A percentile compares a stretch with the other conserved stretches of the same genome.
phyloP scores from a whole-genome alignment of 2,113 vertebrate genomes.

The Lynx canadensis region DNA sequence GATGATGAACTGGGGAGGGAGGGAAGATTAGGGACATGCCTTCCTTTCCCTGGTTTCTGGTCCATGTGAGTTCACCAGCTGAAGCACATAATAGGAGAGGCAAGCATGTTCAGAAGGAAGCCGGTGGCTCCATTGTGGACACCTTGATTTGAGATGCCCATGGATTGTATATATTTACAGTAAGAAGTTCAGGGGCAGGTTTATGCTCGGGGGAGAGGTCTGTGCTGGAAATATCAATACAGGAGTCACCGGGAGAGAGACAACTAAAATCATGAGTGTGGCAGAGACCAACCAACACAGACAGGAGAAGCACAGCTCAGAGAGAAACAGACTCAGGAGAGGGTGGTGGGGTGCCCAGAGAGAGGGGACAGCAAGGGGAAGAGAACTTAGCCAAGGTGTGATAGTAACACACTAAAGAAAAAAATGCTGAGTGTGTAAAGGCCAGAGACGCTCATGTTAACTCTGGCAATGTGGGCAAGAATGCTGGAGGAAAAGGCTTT shows the following conservation, averaged over 20 bases:
- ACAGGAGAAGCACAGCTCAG: too few species aligned
- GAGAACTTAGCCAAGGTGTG: not conserved
- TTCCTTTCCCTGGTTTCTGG: not conserved
- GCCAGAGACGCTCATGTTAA: not conserved
- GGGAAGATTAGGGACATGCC: not conserved
- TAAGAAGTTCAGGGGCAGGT: not conserved
- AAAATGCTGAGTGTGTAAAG: not conserved
- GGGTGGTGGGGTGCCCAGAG: not conserved
- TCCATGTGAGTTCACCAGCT: not conserved
- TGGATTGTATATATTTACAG: not conserved
- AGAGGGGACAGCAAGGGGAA: not conserved
- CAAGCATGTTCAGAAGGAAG: not conserved
- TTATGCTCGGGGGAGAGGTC: too few species aligned
- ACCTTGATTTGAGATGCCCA: not conserved
- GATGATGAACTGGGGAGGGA: not conserved
- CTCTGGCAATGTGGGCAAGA: not conserved
- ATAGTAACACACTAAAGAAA: not conserved
- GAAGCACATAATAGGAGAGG: not conserved
- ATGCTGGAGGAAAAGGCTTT: not conserved
- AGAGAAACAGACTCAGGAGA: not conserved
- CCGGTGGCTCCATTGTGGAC: not conserved
- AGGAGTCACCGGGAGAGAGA: not conserved
- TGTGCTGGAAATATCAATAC: not conserved
- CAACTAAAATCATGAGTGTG: not conserved
- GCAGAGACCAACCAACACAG: fast-evolving